A percentile compares a stretch with the other conserved stretches of the same genome.
These are phyloP conservation scores for Pangasianodon gigas DNA, from an alignment of 2,113 vertebrate species.

Conservation along the genomic window DNA sequence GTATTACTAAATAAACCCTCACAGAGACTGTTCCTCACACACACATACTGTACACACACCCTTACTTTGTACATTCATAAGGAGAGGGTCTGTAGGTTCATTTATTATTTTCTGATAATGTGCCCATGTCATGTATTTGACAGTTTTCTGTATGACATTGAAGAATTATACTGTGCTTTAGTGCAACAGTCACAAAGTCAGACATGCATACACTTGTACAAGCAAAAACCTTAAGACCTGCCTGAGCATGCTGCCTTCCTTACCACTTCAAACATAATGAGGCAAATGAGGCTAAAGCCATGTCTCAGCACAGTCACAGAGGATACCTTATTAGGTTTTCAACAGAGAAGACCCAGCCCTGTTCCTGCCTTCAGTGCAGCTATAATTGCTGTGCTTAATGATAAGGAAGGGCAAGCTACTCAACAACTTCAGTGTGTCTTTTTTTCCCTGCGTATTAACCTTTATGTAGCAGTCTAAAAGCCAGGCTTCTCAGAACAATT, in stretches of 20 bases:
- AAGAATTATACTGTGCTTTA: background rate
- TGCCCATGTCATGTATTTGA: background rate
- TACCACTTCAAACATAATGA: background rate
- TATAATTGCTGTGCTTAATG: background rate
- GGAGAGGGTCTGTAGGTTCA: background rate
- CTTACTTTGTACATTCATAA: background rate
- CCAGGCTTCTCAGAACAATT: background rate
- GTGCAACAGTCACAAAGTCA: background rate
- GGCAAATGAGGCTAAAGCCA: background rate
- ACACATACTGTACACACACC: background rate
- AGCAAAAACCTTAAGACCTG: background rate
- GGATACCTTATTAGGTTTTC: background rate
- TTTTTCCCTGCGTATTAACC: background rate
- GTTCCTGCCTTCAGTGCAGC: background rate
- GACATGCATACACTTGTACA: constrained; percentile 16
- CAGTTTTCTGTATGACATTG: background rate
- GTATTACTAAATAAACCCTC: background rate
- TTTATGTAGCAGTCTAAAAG: no score
- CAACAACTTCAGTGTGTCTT: background rate
- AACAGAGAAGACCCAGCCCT: background rate
- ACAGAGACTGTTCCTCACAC: background rate
- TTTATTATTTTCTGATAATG: background rate
- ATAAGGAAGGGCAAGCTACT: background rate
- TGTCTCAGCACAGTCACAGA: background rate
- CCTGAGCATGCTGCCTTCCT: background rate